Evolutionary conservation across 1,140 invertebrate genomes (phyloP).

Genomic region (Vanessa tameamea): DNA sequence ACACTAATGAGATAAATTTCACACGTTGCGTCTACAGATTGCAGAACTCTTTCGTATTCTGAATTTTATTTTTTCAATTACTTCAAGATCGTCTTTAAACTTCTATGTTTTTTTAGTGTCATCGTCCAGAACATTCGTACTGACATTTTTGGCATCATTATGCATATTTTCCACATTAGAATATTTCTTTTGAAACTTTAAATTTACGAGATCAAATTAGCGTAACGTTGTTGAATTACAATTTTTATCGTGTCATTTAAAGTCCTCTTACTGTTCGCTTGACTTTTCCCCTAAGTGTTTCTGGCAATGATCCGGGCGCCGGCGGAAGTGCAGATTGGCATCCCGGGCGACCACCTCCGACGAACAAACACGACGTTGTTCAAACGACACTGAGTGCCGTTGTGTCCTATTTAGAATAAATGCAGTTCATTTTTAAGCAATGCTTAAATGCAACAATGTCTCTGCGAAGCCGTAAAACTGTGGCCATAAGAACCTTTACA

Average conservation of each 20-base stretch:
- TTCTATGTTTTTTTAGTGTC: no score
- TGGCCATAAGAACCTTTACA: neutral
- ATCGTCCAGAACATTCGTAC: no score
- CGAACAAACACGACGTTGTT: conserved; percentile 52
- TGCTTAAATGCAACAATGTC: neutral
- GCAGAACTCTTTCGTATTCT: neutral
- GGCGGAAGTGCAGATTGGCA: conserved; percentile 64
- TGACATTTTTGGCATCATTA: neutral
- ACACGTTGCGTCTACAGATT: neutral
- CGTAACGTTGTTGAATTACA: conserved; percentile 6
- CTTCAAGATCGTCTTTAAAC: neutral
- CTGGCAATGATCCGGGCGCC: conserved; percentile 71
- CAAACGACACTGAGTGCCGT: conserved; percentile 33
- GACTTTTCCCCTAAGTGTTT: conserved; percentile 56
- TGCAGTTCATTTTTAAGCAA: neutral
- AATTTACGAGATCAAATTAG: neutral
- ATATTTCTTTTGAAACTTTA: neutral
- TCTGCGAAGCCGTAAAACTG: neutral
- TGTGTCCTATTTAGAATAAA: conserved; percentile 32
- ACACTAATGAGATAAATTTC: conserved; percentile 17
- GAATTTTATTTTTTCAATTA: neutral
- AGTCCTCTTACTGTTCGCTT: conserved; percentile 22
- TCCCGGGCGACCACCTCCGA: conserved; percentile 59
- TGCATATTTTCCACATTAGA: neutral
- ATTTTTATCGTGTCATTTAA: conserved; percentile 24